phyloP scores from a whole-genome alignment of 1,140 invertebrate genomes.

The Reticulitermes speratus region DNA sequence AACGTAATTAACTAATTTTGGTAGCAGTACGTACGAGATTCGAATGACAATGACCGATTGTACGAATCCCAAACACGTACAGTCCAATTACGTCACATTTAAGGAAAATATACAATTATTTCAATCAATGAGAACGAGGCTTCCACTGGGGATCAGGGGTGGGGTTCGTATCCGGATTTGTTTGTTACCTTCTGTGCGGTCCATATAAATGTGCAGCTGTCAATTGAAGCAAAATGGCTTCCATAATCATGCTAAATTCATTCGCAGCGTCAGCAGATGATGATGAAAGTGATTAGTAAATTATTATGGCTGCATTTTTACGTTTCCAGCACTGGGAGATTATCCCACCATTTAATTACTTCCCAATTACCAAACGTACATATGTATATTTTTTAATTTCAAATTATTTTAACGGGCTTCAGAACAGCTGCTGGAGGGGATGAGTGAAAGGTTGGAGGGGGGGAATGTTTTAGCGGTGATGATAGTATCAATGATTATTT shows the following conservation, averaged over 20 bases:
- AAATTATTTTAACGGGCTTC: constrained; percentile 8
- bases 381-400: background rate
- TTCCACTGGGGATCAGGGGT: background rate
- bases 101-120: constrained; percentile 12
- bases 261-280: constrained; percentile 4
- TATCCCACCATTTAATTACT: constrained; percentile 1
- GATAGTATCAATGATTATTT: constrained; percentile 17
- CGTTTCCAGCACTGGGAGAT: background rate
- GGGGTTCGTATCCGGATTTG: background rate
- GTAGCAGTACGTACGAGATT: background rate
- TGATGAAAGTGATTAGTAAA: constrained; percentile 14
- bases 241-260: constrained; percentile 12
- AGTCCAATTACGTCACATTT: background rate
- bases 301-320: background rate
- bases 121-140: background rate
- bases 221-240: constrained; percentile 18
- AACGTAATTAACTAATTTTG: background rate
- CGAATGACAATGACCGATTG: background rate
- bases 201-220: background rate
- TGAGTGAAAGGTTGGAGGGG: background rate
- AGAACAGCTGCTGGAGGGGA: background rate
- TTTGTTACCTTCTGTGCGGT: background rate
- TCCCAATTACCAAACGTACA: constrained; percentile 3
- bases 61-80: background rate
- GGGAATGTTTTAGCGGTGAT: constrained; percentile 23